Evolutionary conservation across 2,797 vertebrate species (phyloP), one percentile per base, ranked within the genome.

Genomic region (Brachyalestes nurse): DNA sequence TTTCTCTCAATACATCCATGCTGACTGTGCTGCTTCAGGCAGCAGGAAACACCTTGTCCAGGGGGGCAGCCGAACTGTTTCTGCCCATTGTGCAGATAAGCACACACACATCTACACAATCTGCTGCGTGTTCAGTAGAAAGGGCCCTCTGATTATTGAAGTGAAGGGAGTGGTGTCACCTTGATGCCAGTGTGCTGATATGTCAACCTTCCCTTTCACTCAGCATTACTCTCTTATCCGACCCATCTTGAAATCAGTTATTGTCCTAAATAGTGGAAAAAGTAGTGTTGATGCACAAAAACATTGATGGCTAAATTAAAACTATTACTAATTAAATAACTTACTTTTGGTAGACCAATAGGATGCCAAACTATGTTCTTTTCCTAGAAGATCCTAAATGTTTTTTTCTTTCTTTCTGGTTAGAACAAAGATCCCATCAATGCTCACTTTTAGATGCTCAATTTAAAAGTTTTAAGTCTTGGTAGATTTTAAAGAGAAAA

Each of bases 21-120:
- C 81, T 81, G 85, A 80, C 74, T 79, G 12, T 62, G n/a, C 87
- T 83, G 83, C 85, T 83, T 86, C 70, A 81, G 65, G 55, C 79
- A 88, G 75, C 92, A 93, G 93, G 92, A 92, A 94, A 92, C 90
- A 94, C 93, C 94, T 93, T 94, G 90, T 90, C 87, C 87, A 85
- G 77, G 72, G 42, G 53, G 81, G 83, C 86, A 88, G 88, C 86
- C 83, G 75, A 81, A 90, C 87, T 81, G 88, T 88, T 85, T 80
- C 82, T 85, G 75, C 65, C 13, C 65, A 72, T 74, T 70, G 75
- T 67, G 49, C 42, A 62, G 47, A 28, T 42, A 86, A 19, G 78
- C 42, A 82, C 65, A 65, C 28, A 82, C 61, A n/a, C 83, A 79
- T 17, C 79, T 25, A 82, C 55, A 64, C 21, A 79, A 38, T 6